Conservation (phyloP, 2,113 vertebrate genomes). For the Dissostichus mawsoni region DNA sequence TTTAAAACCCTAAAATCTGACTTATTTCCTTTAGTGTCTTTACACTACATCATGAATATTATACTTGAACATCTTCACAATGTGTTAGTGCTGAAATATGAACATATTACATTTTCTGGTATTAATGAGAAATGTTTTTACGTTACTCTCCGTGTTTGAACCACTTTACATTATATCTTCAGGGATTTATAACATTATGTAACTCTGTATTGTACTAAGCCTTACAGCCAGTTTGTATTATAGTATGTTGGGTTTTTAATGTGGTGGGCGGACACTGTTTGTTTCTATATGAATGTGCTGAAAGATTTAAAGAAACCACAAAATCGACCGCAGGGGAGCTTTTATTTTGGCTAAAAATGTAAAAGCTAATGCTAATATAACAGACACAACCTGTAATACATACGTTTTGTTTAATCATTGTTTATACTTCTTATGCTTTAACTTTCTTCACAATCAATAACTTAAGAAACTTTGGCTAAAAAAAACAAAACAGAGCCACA, state of each 20-base stretch:
- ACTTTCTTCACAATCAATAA: background rate
- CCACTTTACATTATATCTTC: constrained; percentile 37
- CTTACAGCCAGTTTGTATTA: constrained; percentile 36
- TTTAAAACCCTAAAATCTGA: background rate
- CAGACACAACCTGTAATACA: background rate
- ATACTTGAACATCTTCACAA: background rate
- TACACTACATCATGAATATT: background rate
- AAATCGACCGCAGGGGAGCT: background rate
- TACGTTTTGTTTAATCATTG: background rate
- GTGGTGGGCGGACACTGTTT: constrained; percentile 15
- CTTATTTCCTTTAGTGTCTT: background rate
- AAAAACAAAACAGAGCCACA: background rate
- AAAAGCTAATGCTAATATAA: constrained; percentile 4
- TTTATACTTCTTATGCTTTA: background rate
- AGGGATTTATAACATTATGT: constrained; percentile 48
- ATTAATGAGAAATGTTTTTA: background rate
- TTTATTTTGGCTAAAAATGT: background rate
- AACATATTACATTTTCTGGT: background rate
- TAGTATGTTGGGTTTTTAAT: constrained; percentile 7
- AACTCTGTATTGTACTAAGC: constrained; percentile 43
- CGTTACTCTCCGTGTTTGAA: constrained; percentile 5
- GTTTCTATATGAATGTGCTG: constrained; percentile 39
- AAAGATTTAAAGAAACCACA: constrained; percentile 11
- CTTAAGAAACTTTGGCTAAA: background rate
- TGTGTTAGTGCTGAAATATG: background rate